Percentiles rank a stretch among this genome's conserved stretches.
Conservation (phyloP, 2,888 invertebrate genomes). For the Ectobius pallidus region DNA sequence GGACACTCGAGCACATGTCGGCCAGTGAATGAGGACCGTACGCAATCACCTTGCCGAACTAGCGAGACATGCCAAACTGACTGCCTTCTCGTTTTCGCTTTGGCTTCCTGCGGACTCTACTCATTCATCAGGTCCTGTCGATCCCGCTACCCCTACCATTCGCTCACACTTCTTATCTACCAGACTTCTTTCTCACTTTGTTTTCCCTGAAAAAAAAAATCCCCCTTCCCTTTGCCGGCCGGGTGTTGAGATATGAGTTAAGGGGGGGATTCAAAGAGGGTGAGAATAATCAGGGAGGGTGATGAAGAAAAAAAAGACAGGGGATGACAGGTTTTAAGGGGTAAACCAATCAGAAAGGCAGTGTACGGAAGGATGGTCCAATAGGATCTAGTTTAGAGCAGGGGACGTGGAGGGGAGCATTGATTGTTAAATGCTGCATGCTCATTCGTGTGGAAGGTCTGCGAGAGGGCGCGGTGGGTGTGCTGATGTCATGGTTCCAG, state of each 20-base stretch:
- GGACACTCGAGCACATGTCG: too few species aligned
- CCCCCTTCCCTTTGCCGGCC: not conserved
- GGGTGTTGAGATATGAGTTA: conserved; percentile 17
- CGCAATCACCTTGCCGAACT: conserved; percentile 18
- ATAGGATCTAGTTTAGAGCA: conserved; percentile 18
- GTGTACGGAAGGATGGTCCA: conserved; percentile 19
- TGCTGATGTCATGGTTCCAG: conserved; percentile 14
- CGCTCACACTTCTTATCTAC: not conserved
- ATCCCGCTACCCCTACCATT: conserved; percentile 18
- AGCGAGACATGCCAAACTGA: conserved; percentile 13
- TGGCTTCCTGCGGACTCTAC: too few species aligned
- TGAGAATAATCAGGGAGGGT: conserved; percentile 15
- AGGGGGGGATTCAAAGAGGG: conserved; percentile 5
- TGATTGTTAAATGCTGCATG: conserved; percentile 42
- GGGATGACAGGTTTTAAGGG: conserved; percentile 28
- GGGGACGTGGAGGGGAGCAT: conserved; percentile 36
- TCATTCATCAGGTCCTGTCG: conserved; percentile 6
- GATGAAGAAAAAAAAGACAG: conserved; percentile 9
- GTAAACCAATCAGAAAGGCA: conserved; percentile 35
- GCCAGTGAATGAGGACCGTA: too few species aligned
- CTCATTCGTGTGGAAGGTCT: conserved; percentile 42
- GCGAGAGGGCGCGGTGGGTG: conserved; percentile 34
- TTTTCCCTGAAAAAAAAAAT: conserved; percentile 9
- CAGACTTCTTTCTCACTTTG: conserved; percentile 18
- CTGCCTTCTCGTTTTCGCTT: not conserved